Evolutionary conservation across 2,888 invertebrate species (phyloP).

Genomic region (Pachydiplax longipennis): DNA sequence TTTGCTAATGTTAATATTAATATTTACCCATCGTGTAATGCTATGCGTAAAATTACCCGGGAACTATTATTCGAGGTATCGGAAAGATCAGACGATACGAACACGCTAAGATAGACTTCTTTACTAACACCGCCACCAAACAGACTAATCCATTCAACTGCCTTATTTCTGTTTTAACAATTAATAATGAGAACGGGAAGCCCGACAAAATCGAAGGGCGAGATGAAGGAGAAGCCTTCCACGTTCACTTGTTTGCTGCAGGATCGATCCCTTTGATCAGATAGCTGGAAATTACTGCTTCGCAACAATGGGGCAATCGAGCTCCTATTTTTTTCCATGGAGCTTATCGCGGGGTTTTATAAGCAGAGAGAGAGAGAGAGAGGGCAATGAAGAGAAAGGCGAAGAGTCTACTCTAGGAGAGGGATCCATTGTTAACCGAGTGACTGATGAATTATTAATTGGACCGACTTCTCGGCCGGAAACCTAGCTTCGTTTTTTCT

Average conservation of each 20-base stretch:
- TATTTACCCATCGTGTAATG: too few relatives aligned
- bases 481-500: conserved; percentile 1
- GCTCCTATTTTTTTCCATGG: background rate
- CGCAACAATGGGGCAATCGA: conserved; percentile 25
- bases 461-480: background rate
- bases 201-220: background rate
- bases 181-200: background rate
- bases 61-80: too few relatives aligned
- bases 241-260: background rate
- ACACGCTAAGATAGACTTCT: too few relatives aligned
- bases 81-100: too few relatives aligned
- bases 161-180: background rate
- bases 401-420: background rate
- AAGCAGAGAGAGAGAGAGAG: background rate
- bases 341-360: background rate
- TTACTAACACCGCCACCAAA: too few relatives aligned
- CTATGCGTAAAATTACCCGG: too few relatives aligned
- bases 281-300: conserved; percentile 21
- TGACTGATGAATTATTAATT: conserved; percentile 34
- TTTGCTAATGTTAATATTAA: too few relatives aligned
- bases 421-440: conserved; percentile 10
- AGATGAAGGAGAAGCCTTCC: background rate
- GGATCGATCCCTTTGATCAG: conserved; percentile 9
- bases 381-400: background rate
- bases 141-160: too few relatives aligned